phyloP scores from a whole-genome alignment of 92 coral and sea anemone genomes.

The Phymanthus crucifer region DNA sequence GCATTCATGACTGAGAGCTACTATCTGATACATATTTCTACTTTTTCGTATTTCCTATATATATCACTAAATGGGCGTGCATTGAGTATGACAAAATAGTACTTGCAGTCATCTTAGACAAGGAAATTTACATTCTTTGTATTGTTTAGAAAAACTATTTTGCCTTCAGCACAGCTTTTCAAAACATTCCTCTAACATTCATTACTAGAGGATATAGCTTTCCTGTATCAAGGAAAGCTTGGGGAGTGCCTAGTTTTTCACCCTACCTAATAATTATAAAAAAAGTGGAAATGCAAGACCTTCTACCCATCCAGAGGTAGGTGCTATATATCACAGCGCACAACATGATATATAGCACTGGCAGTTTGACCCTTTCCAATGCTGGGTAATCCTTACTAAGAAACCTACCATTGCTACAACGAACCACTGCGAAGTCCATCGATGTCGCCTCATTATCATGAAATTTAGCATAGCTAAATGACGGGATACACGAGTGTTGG shows the following conservation, averaged over 20 bases:
- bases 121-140: not conserved
- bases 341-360: not conserved
- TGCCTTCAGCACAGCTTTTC: not conserved
- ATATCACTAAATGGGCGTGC: too few relatives aligned
- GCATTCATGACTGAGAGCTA: too few relatives aligned
- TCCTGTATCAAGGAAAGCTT: slow-evolving; percentile 11
- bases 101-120: not conserved
- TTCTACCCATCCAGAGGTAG: too few relatives aligned
- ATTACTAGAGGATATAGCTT: too few relatives aligned
- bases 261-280: too few relatives aligned
- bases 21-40: too few relatives aligned
- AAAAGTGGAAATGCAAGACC: too few relatives aligned
- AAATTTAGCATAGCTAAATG: not conserved
- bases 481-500: not conserved
- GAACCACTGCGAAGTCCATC: not conserved
- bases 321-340: not conserved
- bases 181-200: not conserved
- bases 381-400: not conserved
- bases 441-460: not conserved
- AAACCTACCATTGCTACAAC: not conserved
- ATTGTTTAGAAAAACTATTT: too few relatives aligned
- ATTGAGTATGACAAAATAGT: too few relatives aligned
- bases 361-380: slow-evolving; percentile 6
- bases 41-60: too few relatives aligned
- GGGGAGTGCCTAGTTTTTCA: too few relatives aligned